Percentiles rank a stretch among this genome's conserved stretches.
Conservation (phyloP, 2,888 invertebrate genomes). For the Drosophila nr. fundita region DNA sequence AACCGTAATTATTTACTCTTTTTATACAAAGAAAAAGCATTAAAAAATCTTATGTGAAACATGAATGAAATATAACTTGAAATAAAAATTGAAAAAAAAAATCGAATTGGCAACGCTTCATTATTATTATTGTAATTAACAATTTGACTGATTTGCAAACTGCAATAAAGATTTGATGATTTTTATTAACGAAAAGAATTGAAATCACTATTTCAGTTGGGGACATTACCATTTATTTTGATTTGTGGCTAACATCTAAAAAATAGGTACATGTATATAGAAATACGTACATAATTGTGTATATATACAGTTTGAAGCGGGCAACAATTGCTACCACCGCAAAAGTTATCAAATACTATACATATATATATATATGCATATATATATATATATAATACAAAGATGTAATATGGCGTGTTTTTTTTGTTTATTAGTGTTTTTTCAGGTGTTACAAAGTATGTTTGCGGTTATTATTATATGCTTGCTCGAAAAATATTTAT, state of each 20-base stretch:
- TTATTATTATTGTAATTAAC: slow-evolving; percentile 20
- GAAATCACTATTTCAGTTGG: slow-evolving; percentile 15
- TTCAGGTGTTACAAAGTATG: slow-evolving; percentile 19
- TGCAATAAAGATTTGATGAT: slow-evolving; percentile 19
- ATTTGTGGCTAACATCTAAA: slow-evolving; percentile 60
- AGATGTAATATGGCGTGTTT: slow-evolving; percentile 53
- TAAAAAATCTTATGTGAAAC: slow-evolving; percentile 81
- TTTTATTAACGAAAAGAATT: neutral
- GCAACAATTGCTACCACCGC: slow-evolving; percentile 22
- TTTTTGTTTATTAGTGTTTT: slow-evolving; percentile 9
- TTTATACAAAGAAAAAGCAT: slow-evolving; percentile 81
- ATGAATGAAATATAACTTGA: slow-evolving; percentile 82
- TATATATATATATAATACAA: slow-evolving; percentile 42
- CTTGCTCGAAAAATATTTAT: slow-evolving; percentile 64
- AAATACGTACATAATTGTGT: slow-evolving; percentile 41
- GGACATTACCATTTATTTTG: slow-evolving; percentile 67
- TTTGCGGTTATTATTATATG: slow-evolving; percentile 1
- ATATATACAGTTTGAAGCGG: slow-evolving; percentile 47
- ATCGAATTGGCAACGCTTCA: slow-evolving; percentile 49
- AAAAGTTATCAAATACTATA: slow-evolving; percentile 54
- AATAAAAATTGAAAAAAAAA: slow-evolving; percentile 77
- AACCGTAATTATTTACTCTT: slow-evolving; percentile 81
- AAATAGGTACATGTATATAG: slow-evolving; percentile 66
- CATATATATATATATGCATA: slow-evolving; percentile 28
- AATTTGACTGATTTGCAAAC: slow-evolving; percentile 6